Evolutionary conservation across 2,888 invertebrate genomes (phyloP).

Genomic region (Tuberolachnus salignus): DNA sequence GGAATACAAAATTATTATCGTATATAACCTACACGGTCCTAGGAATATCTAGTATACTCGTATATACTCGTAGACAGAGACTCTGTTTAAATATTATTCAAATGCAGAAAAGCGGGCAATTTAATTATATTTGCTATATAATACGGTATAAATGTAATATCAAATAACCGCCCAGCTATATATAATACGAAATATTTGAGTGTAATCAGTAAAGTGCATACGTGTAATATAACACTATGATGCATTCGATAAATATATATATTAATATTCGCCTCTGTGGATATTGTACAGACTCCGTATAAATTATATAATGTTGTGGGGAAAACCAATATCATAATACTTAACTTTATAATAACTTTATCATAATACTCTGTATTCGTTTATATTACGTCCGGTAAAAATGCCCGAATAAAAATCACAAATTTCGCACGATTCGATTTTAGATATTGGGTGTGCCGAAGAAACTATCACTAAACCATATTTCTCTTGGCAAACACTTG

Average conservation of each 20-base stretch:
- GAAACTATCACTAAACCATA: too few species aligned
- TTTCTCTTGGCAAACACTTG: too few species aligned
- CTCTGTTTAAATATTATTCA: too few species aligned
- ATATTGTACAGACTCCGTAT: not conserved
- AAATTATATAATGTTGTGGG: not conserved
- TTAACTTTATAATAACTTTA: too few species aligned
- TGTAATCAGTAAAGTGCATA: slow-evolving; percentile 12
- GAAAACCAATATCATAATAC: too few species aligned
- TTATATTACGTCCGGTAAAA: not conserved
- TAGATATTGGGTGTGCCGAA: too few species aligned
- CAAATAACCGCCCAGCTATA: too few species aligned
- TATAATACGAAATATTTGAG: slow-evolving; percentile 23
- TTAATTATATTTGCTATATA: slow-evolving; percentile 19
- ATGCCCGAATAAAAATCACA: not conserved
- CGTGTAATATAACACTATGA: not conserved
- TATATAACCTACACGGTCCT: not conserved
- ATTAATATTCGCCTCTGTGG: not conserved
- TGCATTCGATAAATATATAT: slow-evolving; percentile 18
- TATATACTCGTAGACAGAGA: too few species aligned
- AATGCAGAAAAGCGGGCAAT: not conserved
- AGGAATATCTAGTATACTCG: not conserved
- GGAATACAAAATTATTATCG: slow-evolving; percentile 20
- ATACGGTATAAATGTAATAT: not conserved
- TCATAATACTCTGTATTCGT: not conserved
- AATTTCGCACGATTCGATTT: too few species aligned